phyloP scores from a whole-genome alignment of 2,888 invertebrate genomes.

The Spisula subtruncata region DNA sequence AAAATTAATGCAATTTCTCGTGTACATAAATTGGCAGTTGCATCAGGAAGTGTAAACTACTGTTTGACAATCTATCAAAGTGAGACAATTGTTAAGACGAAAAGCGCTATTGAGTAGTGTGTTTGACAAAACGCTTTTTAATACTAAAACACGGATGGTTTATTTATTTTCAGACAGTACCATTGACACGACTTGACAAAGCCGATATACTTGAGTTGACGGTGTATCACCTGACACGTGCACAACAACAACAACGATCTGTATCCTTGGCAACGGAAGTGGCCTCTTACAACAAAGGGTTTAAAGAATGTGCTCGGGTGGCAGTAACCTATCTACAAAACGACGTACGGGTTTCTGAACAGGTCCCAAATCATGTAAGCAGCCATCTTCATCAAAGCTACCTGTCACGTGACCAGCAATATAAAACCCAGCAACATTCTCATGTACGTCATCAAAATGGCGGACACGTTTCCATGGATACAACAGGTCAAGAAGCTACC shows the following conservation, averaged over 20 bases:
- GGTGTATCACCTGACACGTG: background rate
- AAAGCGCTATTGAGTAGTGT: no score
- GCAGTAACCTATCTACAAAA: background rate
- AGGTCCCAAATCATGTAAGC: background rate
- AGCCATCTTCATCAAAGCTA: background rate
- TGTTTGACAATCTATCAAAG: background rate
- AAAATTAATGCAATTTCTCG: no score
- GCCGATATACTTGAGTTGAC: conserved; percentile 16
- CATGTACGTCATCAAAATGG: background rate
- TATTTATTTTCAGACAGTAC: background rate
- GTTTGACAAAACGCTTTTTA: background rate
- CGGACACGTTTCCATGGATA: background rate
- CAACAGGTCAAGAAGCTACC: background rate
- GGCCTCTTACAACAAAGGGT: conserved; percentile 8
- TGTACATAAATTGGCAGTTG: no score
- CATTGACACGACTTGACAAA: background rate
- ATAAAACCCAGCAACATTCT: background rate
- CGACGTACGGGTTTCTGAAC: background rate
- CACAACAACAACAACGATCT: conserved; percentile 18
- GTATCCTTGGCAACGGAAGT: background rate
- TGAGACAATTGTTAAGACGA: background rate
- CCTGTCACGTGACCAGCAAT: conserved; percentile 12
- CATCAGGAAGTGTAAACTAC: background rate
- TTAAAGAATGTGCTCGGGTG: conserved; percentile 1
- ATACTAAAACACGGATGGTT: background rate